Percentiles rank a stretch among this genome's conserved stretches.
Conservation (phyloP, 2,797 vertebrate species). For the Rachycentron canadum region DNA sequence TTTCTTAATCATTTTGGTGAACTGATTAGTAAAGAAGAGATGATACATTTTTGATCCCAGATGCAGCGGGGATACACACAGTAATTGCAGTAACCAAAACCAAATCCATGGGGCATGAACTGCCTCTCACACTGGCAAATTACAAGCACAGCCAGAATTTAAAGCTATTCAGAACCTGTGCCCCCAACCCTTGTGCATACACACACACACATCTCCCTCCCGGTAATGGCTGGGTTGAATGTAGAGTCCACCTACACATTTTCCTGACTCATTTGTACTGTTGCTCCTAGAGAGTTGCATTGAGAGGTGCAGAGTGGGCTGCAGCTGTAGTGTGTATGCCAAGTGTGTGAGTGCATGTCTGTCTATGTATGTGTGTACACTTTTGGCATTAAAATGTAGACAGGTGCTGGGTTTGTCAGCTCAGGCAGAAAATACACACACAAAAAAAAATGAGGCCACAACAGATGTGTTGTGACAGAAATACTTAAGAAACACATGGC, state of each 20-base stretch:
- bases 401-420: slow-evolving; percentile 56
- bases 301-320: slow-evolving; percentile 68
- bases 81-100: slow-evolving; percentile 34
- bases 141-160: slow-evolving; percentile 46
- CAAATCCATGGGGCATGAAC: slow-evolving; percentile 28
- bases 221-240: slow-evolving; percentile 69
- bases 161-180: slow-evolving; percentile 50
- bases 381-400: slow-evolving; percentile 57
- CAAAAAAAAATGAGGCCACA: slow-evolving; percentile 29
- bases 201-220: slow-evolving; percentile 21
- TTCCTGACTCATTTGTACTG: slow-evolving; percentile 71
- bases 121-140: slow-evolving; percentile 32
- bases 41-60: background rate
- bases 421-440: slow-evolving; percentile 44
- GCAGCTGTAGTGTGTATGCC: slow-evolving; percentile 45
- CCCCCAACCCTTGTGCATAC: slow-evolving; percentile 10
- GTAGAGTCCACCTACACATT: slow-evolving; percentile 75
- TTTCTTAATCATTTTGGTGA: slow-evolving; percentile 11
- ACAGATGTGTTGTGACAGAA: slow-evolving; percentile 42
- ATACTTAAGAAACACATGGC: slow-evolving; percentile 33
- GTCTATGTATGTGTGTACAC: slow-evolving; percentile 19
- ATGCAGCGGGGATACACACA: background rate
- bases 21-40: background rate
- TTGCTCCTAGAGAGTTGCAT: slow-evolving; percentile 53
- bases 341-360: slow-evolving; percentile 8